Percentiles rank a stretch among this genome's conserved stretches.
Evolutionary conservation across 2,113 vertebrate species (phyloP).

Genomic region (Cyprinus carpio): DNA sequence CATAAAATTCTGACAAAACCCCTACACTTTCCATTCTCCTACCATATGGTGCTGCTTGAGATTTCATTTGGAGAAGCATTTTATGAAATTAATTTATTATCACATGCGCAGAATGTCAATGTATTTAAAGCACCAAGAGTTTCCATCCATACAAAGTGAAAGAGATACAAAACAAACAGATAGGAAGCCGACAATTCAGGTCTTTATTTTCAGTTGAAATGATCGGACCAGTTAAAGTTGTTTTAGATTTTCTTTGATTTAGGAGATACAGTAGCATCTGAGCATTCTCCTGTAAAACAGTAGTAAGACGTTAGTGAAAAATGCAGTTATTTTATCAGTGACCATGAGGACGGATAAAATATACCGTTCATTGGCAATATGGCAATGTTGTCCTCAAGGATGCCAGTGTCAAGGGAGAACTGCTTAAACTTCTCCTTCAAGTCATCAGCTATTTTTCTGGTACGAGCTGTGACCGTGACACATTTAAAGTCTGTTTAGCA

Average conservation of each 20-base stretch:
- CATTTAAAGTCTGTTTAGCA: background rate
- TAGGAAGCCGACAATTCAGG: background rate
- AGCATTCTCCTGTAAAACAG: conserved; percentile 46
- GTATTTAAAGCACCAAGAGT: background rate
- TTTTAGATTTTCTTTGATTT: background rate
- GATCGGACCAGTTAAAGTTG: background rate
- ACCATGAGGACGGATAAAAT: background rate
- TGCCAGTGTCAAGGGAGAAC: conserved; percentile 71
- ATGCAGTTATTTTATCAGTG: background rate
- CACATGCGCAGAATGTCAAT: background rate
- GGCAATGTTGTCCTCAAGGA: no score
- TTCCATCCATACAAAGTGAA: background rate
- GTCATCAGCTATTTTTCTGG: conserved; percentile 53
- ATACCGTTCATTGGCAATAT: conserved; percentile 75
- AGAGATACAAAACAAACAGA: background rate
- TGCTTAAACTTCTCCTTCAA: conserved; percentile 73
- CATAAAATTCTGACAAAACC: background rate
- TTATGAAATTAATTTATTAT: background rate
- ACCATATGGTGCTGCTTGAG: background rate
- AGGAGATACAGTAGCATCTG: background rate
- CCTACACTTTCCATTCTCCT: background rate
- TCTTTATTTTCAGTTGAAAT: background rate
- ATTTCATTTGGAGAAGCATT: background rate
- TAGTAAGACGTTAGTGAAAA: background rate
- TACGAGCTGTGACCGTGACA: conserved; percentile 72